Percentiles rank a stretch among this genome's conserved stretches.
Evolutionary conservation across 2,888 invertebrate genomes (phyloP).

Genomic region (Caenorhabditis becei): DNA sequence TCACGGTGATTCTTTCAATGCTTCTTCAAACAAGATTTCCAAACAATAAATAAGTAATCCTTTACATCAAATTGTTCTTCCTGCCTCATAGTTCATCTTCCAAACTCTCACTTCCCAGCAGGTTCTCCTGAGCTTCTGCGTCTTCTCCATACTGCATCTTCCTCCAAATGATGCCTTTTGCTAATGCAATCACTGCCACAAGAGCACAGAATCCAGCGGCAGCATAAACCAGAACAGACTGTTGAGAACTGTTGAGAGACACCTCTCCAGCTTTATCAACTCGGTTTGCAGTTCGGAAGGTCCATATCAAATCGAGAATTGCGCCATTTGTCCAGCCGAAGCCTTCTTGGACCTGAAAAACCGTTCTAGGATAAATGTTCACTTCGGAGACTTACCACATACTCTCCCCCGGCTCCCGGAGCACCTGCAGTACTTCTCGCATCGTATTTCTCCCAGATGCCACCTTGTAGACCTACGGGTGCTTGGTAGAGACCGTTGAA

Average conservation of each 20-base stretch:
- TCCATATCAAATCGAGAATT: conserved; percentile 74
- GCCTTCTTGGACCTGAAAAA: conserved; percentile 72
- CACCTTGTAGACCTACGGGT: conserved; percentile 5
- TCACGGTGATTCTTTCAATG: too few species aligned
- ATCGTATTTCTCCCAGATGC: conserved; percentile 56
- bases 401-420: conserved; percentile 54
- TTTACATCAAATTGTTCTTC: too few species aligned
- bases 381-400: conserved; percentile 13
- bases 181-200: conserved; percentile 13
- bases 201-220: conserved; percentile 31
- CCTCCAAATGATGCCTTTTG: background rate
- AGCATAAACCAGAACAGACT: conserved; percentile 12
- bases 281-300: background rate
- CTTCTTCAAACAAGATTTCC: too few species aligned
- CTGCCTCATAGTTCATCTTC: conserved; percentile 16
- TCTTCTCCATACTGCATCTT: conserved; percentile 11
- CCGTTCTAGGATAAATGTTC: background rate
- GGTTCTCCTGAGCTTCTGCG: conserved; percentile 11
- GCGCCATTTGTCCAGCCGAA: conserved; percentile 81
- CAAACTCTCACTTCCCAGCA: background rate
- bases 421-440: conserved; percentile 32
- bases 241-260: conserved; percentile 3
- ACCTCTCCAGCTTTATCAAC: background rate
- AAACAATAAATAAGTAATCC: too few species aligned
- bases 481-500: conserved; percentile 72